Base-by-base conservation (phyloP, 2,888 invertebrate genomes). In the Syrista parreyssii region DNA sequence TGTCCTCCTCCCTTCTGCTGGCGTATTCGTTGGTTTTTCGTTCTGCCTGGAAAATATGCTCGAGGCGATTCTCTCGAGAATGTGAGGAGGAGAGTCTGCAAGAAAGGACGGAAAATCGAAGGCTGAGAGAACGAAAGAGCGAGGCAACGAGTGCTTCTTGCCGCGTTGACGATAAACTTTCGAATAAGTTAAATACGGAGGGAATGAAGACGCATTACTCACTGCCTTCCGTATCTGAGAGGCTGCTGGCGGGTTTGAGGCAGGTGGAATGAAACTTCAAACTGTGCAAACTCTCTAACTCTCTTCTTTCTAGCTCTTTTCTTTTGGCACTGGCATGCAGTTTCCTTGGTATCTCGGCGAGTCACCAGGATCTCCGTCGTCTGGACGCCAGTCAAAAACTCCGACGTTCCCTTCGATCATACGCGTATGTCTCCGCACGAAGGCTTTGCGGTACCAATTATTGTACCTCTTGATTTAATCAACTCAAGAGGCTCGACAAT, bases 101-200 rank as follows among this genome's bases (percentile, higher is more conserved):
- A 15, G 40, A 6, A 15, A 11, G 68, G 76, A 76, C 78, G 74
- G 78, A 68, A 78, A 78, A 78, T 15, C 12, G n/a, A 15, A n/a
- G 71, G 68, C 30, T 55, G 40, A 68, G 74, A 68, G 68, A n/a
- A 1, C 36, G 33, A n/a, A 30, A 33, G 74, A 69, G 68, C 79
- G 80, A 74, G 34, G 73, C 73, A 34, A 82, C 82, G 83, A 83
- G 79, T 80, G 86, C 81, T 87, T 88, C 87, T 87, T 85, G 86
- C 82, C 82, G 83, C 88, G 86, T 88, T 85, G 88, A 89, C 86
- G 86, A 88, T 88, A 89, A 90, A 89, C 87, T 90, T 90, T 89
- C 85, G 86, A 88, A 87, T 86, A 88, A 89, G 88, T 89, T 90
- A 89, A 90, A 89, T 87, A 88, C 85, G 83, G 84, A 83, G 84